Conservation (phyloP, 2,113 vertebrate species). For the Mesocricetus auratus region DNA sequence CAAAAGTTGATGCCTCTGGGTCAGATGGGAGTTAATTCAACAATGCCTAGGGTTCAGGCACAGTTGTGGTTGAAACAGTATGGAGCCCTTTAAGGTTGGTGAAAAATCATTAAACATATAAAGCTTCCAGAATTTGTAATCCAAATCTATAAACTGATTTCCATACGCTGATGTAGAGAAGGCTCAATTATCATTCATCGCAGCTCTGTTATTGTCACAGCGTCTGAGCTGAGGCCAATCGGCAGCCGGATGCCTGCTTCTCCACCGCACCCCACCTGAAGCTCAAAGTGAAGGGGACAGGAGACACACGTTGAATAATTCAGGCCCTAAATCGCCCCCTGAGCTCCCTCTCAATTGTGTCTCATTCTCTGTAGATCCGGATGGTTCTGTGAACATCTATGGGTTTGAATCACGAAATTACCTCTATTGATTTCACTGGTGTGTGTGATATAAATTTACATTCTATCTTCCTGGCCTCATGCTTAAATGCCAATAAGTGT, state of each 20-base stretch:
- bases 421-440: conserved; percentile 67
- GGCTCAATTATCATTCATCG: conserved; percentile 59
- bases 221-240: conserved; percentile 38
- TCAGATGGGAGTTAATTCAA: neutral
- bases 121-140: conserved; percentile 76
- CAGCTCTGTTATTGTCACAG: conserved; percentile 53
- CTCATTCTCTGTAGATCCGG: neutral
- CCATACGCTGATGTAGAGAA: conserved; percentile 56
- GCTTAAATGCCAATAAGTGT: conserved; percentile 37
- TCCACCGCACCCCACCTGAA: neutral
- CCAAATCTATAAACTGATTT: conserved; percentile 76
- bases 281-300: neutral
- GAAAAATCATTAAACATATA: conserved; percentile 62
- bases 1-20: neutral
- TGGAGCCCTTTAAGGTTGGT: conserved; percentile 51
- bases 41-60: neutral
- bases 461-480: conserved; percentile 30
- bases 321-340: neutral
- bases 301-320: conserved; percentile 50
- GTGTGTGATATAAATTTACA: conserved; percentile 67
- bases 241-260: neutral
- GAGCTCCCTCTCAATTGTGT: neutral
- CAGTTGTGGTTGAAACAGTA: conserved; percentile 28
- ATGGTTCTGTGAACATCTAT: neutral
- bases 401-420: conserved; percentile 65